Base-by-base conservation (phyloP, 2,888 invertebrate species). In the Lobophora halterata region DNA sequence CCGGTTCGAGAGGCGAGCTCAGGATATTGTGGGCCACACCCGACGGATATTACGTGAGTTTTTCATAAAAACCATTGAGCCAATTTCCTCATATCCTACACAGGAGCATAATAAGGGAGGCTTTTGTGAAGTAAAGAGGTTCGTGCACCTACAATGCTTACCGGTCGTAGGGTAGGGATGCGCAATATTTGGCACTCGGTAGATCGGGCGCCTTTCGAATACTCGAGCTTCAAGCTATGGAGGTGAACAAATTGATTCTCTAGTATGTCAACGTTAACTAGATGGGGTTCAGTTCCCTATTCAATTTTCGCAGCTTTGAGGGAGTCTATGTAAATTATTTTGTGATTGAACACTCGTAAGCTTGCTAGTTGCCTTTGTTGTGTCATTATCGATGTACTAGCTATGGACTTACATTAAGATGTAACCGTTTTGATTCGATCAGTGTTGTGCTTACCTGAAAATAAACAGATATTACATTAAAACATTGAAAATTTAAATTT, bases 81-180 rank as follows among this genome's bases (percentile, higher is more conserved):
- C 86, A 85, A 86, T 87, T 85, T 82, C 82, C 81, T 81, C 77
- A 81, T 82, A 86, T 79, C 79, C 81, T 75, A 79, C 77, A 80
- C 71, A 75, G 73, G 69, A 78, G 79, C 76, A 82, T 81, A 83
- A 87, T 85, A 85, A 82, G 76, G 78, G 74, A 78, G 71, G 78
- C 80, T 81, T 81, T 82, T 83, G 78, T 81, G 71, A 75, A 72
- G 73, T 69, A 79, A 82, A 80, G 80, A 77, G 80, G 80, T 79
- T 77, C 70, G 72, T 74, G 71, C 75, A 78, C 73, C 77, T 75
- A 76, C 79, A 81, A 79, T 82, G 73, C 75, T 74, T 71, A 74
- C 71, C 70, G 65, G 61, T 64, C 71, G 72, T 70, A 36, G 32
- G 68, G 58, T 62, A 58, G 60, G 67, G 59, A 65, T 53, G 53